A percentile compares a stretch with the other conserved stretches of the same genome.
These are phyloP conservation scores for Drosophila sucinea DNA, from an alignment of 1,140 invertebrate species.

Conservation along the genomic window DNA sequence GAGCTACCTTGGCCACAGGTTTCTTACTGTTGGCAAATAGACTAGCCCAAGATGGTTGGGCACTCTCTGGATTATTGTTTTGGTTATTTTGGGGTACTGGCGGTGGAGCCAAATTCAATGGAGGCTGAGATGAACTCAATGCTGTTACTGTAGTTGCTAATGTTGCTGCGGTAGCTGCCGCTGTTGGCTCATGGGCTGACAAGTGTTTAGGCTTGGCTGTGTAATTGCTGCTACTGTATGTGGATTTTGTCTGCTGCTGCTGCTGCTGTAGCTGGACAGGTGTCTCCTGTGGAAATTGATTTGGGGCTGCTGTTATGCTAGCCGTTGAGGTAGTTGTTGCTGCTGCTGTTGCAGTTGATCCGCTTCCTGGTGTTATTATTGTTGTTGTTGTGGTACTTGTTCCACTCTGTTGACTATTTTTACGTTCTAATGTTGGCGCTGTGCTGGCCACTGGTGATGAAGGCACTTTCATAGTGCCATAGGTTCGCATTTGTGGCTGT, in stretches of 20 bases:
- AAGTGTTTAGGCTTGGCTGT: conserved; percentile 9
- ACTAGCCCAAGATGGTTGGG: conserved; percentile 66
- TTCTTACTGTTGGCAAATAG: conserved; percentile 82
- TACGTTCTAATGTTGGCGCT: conserved; percentile 65
- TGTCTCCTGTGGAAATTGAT: conserved; percentile 71
- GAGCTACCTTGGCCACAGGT: conserved; percentile 85
- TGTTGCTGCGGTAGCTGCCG: conserved; percentile 12
- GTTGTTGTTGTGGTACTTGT: conserved; percentile 24
- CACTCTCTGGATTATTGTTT: conserved; percentile 50
- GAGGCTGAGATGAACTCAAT: conserved; percentile 46
- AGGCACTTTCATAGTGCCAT: conserved; percentile 79
- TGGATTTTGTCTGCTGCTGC: conserved; percentile 23
- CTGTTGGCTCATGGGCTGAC: conserved; percentile 1
- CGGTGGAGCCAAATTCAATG: conserved; percentile 62
- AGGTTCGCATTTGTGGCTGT: conserved; percentile 72
- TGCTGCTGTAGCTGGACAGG: conserved; percentile 11
- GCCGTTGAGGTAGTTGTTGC: conserved; percentile 77
- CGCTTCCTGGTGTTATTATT: conserved; percentile 15
- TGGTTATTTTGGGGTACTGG: conserved; percentile 58
- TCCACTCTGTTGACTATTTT: conserved; percentile 57
- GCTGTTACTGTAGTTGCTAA: conserved; percentile 20
- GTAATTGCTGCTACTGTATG: conserved; percentile 25
- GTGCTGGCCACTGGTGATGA: conserved; percentile 72
- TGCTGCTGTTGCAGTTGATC: conserved; percentile 29
- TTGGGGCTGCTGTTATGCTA: conserved; percentile 72